Base-by-base conservation (phyloP, 2,888 invertebrate species). In the Drosophila cracens region DNA sequence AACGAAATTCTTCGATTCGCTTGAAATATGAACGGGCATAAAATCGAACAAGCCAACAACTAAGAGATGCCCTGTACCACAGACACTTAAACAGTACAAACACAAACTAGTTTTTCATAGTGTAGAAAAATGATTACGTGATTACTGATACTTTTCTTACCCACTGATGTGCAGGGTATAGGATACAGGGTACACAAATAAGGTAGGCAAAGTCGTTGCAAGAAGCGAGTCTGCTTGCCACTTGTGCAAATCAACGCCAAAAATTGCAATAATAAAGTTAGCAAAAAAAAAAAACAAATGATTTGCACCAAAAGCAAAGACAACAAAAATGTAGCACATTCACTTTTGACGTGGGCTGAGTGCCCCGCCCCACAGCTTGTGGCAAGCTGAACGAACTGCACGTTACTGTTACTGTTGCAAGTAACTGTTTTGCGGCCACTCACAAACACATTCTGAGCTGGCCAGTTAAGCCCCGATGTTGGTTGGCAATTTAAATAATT, bases 261-360 rank as follows among this genome's bases (percentile, higher is more conserved):
- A 68, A 74, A 83, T 83, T 82, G 85, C 84, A 89, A 83, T 75
- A 83, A 88, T 83, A 83, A 81, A 81, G 75, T 69, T 83, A 71
- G 78, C 69, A 67, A 13, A 31, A 16, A 53, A 34, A 54, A 54
- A 34, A 7, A 36, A 25, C 49, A 73, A 83, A 83, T 84, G 69
- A 87, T 79, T 84, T 79, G 80, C 34, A 52, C 7, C 53, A 29
- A 40, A 48, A 61, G 33, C 62, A 48, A 40, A 67, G 66, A 61
- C 67, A 67, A 21, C 53, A 27, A 40, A 49, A 63, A 53, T 72
- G 82, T 68, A 67, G 89, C 87, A 87, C 87, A 87, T 87, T 87
- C 87, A 89, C 87, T 90, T 87, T 85, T 85, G 88, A 74, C 69
- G 80, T 79, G 73, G 70, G 53, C 61, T 56, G 58, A 13, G 16